phyloP scores from a whole-genome alignment of 2,113 vertebrate genomes.

The Nannospalax galili region DNA sequence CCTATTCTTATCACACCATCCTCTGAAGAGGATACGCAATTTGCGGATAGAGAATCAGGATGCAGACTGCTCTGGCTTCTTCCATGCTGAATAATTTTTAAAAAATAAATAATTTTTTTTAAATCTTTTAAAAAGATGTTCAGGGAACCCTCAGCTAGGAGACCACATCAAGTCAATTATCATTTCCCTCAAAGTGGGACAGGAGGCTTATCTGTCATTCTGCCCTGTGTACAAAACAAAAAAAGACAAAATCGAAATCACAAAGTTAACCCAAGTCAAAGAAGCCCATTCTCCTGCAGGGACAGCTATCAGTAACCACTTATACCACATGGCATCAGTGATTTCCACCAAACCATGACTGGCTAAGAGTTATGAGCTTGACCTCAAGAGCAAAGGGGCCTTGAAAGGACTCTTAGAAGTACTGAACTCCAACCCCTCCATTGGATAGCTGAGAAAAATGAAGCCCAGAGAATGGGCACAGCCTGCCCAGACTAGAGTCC shows the following conservation, averaged over 20 bases:
- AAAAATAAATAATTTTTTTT: too few species aligned
- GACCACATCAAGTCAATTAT: neutral
- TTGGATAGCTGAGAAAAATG: neutral
- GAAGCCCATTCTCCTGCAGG: neutral
- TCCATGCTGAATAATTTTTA: too few species aligned
- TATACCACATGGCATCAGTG: neutral
- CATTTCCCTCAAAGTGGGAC: neutral
- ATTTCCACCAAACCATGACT: neutral
- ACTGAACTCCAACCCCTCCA: neutral
- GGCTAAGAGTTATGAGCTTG: neutral
- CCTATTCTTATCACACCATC: too few species aligned
- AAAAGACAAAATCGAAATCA: conserved; percentile 31
- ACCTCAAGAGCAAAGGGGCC: neutral
- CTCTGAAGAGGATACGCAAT: too few species aligned
- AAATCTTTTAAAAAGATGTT: neutral
- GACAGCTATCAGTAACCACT: neutral
- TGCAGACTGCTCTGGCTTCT: too few species aligned
- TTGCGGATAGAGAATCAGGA: too few species aligned
- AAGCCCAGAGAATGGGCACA: neutral
- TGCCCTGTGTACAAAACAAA: neutral
- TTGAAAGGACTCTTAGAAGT: neutral
- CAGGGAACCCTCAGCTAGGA: conserved; percentile 7
- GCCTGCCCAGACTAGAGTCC: neutral
- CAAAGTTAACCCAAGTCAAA: conserved; percentile 11
- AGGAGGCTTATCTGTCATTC: neutral